Conservation (phyloP, 2,888 invertebrate genomes). For the Diarsia brunnea region DNA sequence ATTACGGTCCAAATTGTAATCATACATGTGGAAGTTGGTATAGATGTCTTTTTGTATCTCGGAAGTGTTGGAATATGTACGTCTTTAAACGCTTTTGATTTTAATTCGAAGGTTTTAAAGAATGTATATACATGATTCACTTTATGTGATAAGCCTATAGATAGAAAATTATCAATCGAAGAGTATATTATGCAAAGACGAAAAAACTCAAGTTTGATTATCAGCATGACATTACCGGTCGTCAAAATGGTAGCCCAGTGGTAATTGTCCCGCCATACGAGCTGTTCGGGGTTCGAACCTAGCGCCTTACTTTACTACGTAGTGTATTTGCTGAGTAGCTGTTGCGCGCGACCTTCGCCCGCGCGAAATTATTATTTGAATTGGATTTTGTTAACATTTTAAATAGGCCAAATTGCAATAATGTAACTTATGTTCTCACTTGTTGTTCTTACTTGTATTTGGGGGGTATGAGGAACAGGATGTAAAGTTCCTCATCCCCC, state of each 20-base stretch:
- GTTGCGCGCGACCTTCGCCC: too few species aligned
- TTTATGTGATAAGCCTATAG: too few species aligned
- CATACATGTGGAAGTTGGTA: background rate
- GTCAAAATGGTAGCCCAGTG: background rate
- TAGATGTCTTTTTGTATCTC: background rate
- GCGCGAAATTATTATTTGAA: too few species aligned
- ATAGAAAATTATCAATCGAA: background rate
- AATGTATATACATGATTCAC: background rate
- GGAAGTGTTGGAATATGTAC: background rate
- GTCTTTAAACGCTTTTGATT: background rate
- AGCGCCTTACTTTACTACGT: background rate
- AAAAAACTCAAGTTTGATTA: background rate
- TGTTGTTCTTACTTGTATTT: too few species aligned
- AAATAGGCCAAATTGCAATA: too few species aligned
- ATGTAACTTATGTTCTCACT: too few species aligned
- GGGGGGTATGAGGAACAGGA: too few species aligned
- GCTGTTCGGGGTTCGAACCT: background rate
- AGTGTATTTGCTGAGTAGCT: background rate
- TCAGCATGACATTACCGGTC: background rate
- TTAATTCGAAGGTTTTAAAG: background rate
- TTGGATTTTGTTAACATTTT: too few species aligned
- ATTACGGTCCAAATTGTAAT: background rate
- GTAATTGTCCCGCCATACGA: background rate
- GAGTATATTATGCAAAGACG: too few species aligned
- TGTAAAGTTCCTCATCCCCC: too few species aligned